A percentile compares a stretch with the other conserved stretches of the same genome.
Conservation (phyloP, 2,888 invertebrate genomes). For the Heliconius charithonia region DNA sequence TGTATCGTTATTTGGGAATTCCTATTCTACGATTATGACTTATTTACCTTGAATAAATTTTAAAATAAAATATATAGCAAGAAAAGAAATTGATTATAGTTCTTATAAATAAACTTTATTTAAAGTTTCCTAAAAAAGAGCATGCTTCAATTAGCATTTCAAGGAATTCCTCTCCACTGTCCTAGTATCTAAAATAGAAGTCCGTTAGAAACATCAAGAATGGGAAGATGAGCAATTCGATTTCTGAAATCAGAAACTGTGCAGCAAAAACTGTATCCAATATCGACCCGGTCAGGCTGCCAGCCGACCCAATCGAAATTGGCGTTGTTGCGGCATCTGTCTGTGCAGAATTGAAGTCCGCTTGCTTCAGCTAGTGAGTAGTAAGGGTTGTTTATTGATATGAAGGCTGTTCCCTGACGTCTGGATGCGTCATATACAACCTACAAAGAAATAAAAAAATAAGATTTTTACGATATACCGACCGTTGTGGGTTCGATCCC, state of each 20-base stretch:
- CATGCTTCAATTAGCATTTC: no score
- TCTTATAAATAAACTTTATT: not conserved
- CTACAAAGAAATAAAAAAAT: constrained; percentile 54
- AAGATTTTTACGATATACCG: no score
- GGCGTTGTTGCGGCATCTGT: constrained; percentile 80
- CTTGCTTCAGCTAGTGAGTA: constrained; percentile 68
- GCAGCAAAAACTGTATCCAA: constrained; percentile 86
- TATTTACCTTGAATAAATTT: not conserved
- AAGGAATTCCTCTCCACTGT: no score
- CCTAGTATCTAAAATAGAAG: not conserved
- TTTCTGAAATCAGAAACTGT: constrained; percentile 82
- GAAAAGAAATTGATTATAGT: not conserved
- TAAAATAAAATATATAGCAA: not conserved
- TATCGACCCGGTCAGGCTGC: constrained; percentile 75
- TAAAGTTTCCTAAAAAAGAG: not conserved
- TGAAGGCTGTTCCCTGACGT: constrained; percentile 82
- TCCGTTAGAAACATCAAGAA: constrained; percentile 17
- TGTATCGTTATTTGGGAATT: constrained; percentile 1
- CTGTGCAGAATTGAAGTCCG: constrained; percentile 77
- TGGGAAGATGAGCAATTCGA: constrained; percentile 80
- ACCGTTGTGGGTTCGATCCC: no score
- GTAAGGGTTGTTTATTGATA: constrained; percentile 86
- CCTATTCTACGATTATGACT: not conserved
- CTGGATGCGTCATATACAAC: constrained; percentile 81
- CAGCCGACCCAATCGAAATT: constrained; percentile 85